Percentiles rank a stretch among this genome's conserved stretches.
These are phyloP conservation scores for Dryobota labecula DNA, from an alignment of 2,888 invertebrate genomes.

Conservation along the genomic window DNA sequence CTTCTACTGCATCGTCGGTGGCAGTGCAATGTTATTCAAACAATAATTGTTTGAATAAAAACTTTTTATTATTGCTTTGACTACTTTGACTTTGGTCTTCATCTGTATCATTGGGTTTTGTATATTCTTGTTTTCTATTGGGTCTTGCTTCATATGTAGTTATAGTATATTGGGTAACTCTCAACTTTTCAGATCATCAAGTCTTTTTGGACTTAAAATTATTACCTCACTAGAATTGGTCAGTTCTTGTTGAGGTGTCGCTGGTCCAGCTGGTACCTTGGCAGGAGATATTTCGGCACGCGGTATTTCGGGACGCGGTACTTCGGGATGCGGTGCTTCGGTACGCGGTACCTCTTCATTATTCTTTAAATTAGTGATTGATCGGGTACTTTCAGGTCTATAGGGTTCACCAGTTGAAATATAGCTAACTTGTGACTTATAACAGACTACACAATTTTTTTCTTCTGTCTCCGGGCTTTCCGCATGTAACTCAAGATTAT, in stretches of 20 bases:
- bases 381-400: neutral
- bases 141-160: too few species aligned
- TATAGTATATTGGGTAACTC: neutral
- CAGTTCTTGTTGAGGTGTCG: neutral
- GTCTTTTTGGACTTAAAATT: constrained; percentile 9
- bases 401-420: neutral
- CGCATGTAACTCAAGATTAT: neutral
- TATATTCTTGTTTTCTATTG: neutral
- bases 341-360: neutral
- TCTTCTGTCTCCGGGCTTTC: neutral
- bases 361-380: neutral
- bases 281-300: neutral
- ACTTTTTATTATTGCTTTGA: too few species aligned
- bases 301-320: neutral
- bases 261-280: neutral
- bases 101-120: neutral
- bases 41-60: too few species aligned
- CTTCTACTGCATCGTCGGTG: too few species aligned
- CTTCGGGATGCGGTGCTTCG: neutral
- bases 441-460: constrained; percentile 26
- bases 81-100: neutral
- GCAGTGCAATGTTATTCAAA: too few species aligned
- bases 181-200: constrained; percentile 17
- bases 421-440: constrained; percentile 7
- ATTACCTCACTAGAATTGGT: constrained; percentile 31